Evolutionary conservation across 35 echinoderm and acorn worm species (phyloP), one percentile per base, ranked within the genome.

Genomic region (Strongylocentrotus purpuratus): DNA sequence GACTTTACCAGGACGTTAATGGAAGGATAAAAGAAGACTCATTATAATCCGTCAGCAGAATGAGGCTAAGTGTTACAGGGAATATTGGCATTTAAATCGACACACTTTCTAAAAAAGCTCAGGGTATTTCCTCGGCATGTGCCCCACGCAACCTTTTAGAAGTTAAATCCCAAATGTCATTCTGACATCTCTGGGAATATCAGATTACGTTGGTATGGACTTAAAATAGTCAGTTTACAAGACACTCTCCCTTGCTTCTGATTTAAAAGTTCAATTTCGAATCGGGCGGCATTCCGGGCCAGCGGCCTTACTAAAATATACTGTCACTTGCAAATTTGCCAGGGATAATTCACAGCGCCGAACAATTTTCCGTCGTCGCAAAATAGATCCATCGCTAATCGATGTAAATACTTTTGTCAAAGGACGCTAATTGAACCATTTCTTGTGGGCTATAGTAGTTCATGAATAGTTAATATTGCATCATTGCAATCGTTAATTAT

Each of bases 261-360:
- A 78, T 78, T 78, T 78, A 78, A 78, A 78, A 78, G 65, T 78
- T 78, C 65, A 78, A 78, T 78, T 78, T 78, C 65, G 65, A 4
- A 78, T 78, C 65, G 22, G 65, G 15, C 65, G 20, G 65, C 65
- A 78, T 78, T n/a, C 20, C 20, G 22, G 65, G 65, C 65, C 65
- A 78, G 22, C 65, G 65, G 65, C 65, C 65, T 78, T n/a, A 78
- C 65, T 78, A 78, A 78, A 78, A 78, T 78, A 78, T 78, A 78
- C 65, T 78, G 65, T 78, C 65, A 78, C 65, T 78, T 78, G 65
- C 65, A 78, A 78, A 78, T 78, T 78, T 78, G 22, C 65, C 0
- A 28, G 25, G 65, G 28, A 78, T 78, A 22, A 78, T 22, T 78
- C 65, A 78, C 25, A 22, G 28, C 6, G 65, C 20, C 15, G 65